A percentile compares a stretch with the other conserved stretches of the same genome.
Evolutionary conservation across 2,888 invertebrate genomes (phyloP).

Genomic region (Lutraria lutraria): DNA sequence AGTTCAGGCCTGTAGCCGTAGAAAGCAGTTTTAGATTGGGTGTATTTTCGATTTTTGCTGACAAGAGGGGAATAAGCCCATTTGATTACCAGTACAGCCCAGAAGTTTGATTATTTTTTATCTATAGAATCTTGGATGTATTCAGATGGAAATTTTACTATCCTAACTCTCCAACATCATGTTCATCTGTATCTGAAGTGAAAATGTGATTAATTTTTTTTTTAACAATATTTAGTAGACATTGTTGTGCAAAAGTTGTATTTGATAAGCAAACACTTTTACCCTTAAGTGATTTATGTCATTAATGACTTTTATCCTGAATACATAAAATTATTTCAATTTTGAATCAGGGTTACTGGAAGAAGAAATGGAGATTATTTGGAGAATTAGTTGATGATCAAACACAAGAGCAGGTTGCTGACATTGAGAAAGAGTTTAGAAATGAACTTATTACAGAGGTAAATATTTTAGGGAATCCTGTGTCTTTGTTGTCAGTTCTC

Average conservation of each 20-base stretch:
- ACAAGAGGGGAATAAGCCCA: too few species aligned
- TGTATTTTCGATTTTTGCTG: too few species aligned
- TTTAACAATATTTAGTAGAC: neutral
- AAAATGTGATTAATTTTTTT: too few species aligned
- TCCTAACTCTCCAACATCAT: too few species aligned
- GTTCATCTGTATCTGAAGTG: too few species aligned
- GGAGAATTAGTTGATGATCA: constrained; percentile 73
- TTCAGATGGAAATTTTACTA: too few species aligned
- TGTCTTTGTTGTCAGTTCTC: too few species aligned
- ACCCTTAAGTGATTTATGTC: neutral
- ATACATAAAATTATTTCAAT: neutral
- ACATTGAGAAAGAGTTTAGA: constrained; percentile 74
- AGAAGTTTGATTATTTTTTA: too few species aligned
- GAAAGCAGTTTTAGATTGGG: too few species aligned
- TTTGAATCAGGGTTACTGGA: constrained; percentile 81
- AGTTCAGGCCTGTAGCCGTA: too few species aligned
- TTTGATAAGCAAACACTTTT: neutral
- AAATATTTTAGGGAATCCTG: neutral
- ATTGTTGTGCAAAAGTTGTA: neutral
- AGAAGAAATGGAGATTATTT: constrained; percentile 78
- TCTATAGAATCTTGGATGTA: too few species aligned
- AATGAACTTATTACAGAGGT: constrained; percentile 82
- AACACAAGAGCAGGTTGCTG: constrained; percentile 66
- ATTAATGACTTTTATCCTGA: neutral
- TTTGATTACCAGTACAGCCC: too few species aligned